Base-by-base conservation (phyloP, 2,888 invertebrate genomes). In the Nematopogon swammerdamellus region DNA sequence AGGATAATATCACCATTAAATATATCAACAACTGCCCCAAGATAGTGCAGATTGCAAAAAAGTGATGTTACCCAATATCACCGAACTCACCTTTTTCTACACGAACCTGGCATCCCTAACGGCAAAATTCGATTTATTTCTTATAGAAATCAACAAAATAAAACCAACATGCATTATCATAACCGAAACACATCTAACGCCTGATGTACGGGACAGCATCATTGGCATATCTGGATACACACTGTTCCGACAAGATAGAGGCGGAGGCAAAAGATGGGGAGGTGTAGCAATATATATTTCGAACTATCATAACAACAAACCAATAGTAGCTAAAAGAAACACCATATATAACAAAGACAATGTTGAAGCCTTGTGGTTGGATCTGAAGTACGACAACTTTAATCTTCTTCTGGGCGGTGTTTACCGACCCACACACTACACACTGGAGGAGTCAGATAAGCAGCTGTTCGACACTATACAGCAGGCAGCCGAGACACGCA, bases 231-330 rank as follows among this genome's bases (percentile, higher is more conserved):
- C 14, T 19, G 44, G 44, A 18, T 44, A 44, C 44, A 44, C 44
- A 44, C 18, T 44, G 19, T 44, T 44, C 19, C 44, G 44, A 19
- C 44, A 19, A 17, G 44, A 44, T 17, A 44, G 44, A 17, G 19
- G 44, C 44, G 44, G 17, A 16, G 44, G 44, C 6, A 44, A 44
- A 44, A 44, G 16, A 44, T 36, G 44, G 44, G 44, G 44, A 44
- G 44, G 44, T 19, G 44, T 44, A 44, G 44, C 44, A 19, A 44
- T 44, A 44, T 44, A 44, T 17, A 19, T 17, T 11, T 19, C 14
- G 6, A 44, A 44, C 44, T 44, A 18, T 18, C 44, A 43, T 11
- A 43, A 43, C 4, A n/a, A n/a, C n/a, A n/a, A 18, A 18, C 18
- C 44, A 16, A 43, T 43, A 43, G 17, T 43, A n/a, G 44, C 18